phyloP scores from a whole-genome alignment of 1,140 invertebrate species.

The Monomorium pharaonis region DNA sequence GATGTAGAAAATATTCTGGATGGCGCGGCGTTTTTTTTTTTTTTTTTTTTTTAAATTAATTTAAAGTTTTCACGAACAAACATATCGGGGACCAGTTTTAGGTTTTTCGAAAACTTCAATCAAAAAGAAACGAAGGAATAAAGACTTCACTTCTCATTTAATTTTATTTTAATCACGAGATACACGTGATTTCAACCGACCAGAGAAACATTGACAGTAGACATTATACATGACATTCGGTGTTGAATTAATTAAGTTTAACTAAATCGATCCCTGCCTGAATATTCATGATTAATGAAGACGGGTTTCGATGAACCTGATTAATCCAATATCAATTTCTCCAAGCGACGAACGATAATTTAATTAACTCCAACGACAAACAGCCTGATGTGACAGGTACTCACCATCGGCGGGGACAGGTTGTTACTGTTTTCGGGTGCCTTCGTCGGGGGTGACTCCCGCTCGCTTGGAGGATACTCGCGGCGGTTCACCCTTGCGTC shows the following conservation, averaged over 20 bases:
- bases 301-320: background rate
- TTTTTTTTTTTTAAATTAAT: background rate
- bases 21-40: no score
- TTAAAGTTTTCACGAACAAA: background rate
- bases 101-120: background rate
- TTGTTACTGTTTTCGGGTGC: constrained; percentile 68
- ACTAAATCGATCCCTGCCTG: background rate
- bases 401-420: constrained; percentile 70
- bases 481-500: constrained; percentile 62
- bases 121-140: background rate
- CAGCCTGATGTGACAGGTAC: background rate
- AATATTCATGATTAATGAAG: constrained; percentile 5
- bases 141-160: background rate
- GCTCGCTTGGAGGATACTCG: constrained; percentile 59
- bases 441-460: constrained; percentile 51
- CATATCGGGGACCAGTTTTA: background rate
- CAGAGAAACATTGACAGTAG: background rate
- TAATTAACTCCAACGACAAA: no score
- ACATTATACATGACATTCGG: background rate
- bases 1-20: background rate
- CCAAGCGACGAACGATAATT: background rate
- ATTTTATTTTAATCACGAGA: background rate
- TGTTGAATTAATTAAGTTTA: constrained; percentile 17
- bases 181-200: background rate
- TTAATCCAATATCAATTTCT: background rate